Evolutionary conservation across 1,140 invertebrate species (phyloP).

Genomic region (Mycetomoellerius zeteki): DNA sequence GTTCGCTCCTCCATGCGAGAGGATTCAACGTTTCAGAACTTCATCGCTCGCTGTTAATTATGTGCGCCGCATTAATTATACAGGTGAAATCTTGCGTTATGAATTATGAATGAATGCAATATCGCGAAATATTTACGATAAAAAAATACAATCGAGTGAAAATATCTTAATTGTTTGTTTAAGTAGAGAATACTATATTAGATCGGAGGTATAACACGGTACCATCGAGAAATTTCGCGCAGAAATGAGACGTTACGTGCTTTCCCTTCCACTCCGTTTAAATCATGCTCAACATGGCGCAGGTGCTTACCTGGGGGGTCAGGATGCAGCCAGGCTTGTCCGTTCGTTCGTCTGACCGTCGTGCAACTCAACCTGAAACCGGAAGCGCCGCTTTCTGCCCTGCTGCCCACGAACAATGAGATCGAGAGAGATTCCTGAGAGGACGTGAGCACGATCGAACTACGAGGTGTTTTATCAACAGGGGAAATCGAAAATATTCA

Average conservation of each 20-base stretch:
- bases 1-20: slow-evolving; percentile 29
- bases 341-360: slow-evolving; percentile 59
- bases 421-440: slow-evolving; percentile 76
- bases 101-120: slow-evolving; percentile 51
- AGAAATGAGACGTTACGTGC: slow-evolving; percentile 51
- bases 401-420: slow-evolving; percentile 83
- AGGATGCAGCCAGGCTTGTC: slow-evolving; percentile 72
- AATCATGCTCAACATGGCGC: slow-evolving; percentile 62
- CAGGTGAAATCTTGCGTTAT: slow-evolving; percentile 45
- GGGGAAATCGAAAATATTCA: slow-evolving; percentile 68
- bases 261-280: slow-evolving; percentile 62
- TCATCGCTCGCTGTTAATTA: slow-evolving; percentile 35
- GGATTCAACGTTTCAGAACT: background rate
- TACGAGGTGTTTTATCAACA: slow-evolving; percentile 72
- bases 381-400: slow-evolving; percentile 84
- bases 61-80: slow-evolving; percentile 40
- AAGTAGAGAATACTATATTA: background rate
- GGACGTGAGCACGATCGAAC: slow-evolving; percentile 75
- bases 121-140: slow-evolving; percentile 17
- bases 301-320: slow-evolving; percentile 71
- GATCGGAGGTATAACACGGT: background rate
- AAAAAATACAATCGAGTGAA: slow-evolving; percentile 26
- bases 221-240: background rate
- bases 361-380: slow-evolving; percentile 78
- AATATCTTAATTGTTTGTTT: slow-evolving; percentile 39